These are phyloP conservation scores for Zhengitettix transpicula DNA, from an alignment of 2,888 invertebrate species.

Conservation along the genomic window DNA sequence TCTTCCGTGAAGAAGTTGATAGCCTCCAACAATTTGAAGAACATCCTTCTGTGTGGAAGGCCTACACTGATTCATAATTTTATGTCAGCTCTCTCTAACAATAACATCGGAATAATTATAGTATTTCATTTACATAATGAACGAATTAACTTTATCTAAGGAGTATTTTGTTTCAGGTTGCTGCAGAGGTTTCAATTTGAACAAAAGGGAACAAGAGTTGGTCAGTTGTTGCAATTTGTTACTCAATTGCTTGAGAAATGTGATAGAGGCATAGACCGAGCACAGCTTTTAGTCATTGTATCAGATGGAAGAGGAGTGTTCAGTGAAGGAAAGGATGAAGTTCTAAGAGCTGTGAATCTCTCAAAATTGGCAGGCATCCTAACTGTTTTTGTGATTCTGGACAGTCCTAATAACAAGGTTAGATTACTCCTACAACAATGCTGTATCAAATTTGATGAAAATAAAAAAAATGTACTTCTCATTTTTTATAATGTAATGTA, in stretches of 20 bases:
- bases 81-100: too few relatives aligned
- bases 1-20: too few relatives aligned
- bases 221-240: conserved; percentile 62
- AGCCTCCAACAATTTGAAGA: too few relatives aligned
- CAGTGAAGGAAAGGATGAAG: conserved; percentile 56
- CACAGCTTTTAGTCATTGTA: conserved; percentile 78
- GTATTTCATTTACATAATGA: too few relatives aligned
- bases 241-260: conserved; percentile 42
- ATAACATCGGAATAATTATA: too few relatives aligned
- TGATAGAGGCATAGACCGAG: conserved; percentile 33
- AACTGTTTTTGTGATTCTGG: conserved; percentile 87
- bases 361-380: conserved; percentile 75
- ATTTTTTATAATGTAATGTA: too few relatives aligned
- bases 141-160: background rate
- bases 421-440: conserved; percentile 14
- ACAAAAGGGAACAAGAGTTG: conserved; percentile 78
- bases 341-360: conserved; percentile 60
- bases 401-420: conserved; percentile 82
- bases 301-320: conserved; percentile 92
- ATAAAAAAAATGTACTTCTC: too few relatives aligned
- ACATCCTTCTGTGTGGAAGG: too few relatives aligned
- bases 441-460: background rate
- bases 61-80: too few relatives aligned
- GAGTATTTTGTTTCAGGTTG: conserved; percentile 29
- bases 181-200: conserved; percentile 70